Conservation (phyloP, 2,113 vertebrate genomes). For the Cochlearius cochlearius region DNA sequence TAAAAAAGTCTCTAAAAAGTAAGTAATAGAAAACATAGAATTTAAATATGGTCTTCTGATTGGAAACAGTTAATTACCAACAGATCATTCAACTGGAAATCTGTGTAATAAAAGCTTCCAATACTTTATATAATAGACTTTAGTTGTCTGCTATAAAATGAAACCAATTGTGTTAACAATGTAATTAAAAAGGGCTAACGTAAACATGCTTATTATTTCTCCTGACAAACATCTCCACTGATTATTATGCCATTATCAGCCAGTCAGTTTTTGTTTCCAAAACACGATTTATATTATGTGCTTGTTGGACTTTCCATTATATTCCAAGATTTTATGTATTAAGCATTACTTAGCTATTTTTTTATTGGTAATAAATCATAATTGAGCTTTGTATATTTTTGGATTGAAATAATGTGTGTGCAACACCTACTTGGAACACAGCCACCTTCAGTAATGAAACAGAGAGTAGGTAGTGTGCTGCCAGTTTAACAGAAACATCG, state of each 20-base stretch:
- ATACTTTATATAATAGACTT: not conserved
- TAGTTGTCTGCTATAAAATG: not conserved
- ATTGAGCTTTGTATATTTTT: not conserved
- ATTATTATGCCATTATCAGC: not conserved
- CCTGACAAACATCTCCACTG: not conserved
- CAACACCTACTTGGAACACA: not conserved
- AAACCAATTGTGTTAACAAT: not conserved
- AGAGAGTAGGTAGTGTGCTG: not conserved
- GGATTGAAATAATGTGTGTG: not conserved
- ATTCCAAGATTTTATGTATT: not conserved
- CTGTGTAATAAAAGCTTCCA: not conserved
- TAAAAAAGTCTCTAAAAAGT: not conserved
- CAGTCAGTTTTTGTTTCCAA: not conserved
- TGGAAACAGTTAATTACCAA: not conserved
- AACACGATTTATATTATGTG: not conserved
- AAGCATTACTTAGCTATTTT: not conserved
- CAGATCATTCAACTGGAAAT: not conserved
- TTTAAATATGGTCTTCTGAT: not conserved
- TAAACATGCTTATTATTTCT: conserved; percentile 18
- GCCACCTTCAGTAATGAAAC: not conserved
- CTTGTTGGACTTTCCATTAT: not conserved
- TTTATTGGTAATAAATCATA: not conserved
- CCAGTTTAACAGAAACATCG: not conserved
- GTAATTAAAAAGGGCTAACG: not conserved
- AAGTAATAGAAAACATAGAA: not conserved